Evolutionary conservation across 64 coral and sea anemone genomes (phyloP).

Genomic region (Hydrozoanthus tunicans): DNA sequence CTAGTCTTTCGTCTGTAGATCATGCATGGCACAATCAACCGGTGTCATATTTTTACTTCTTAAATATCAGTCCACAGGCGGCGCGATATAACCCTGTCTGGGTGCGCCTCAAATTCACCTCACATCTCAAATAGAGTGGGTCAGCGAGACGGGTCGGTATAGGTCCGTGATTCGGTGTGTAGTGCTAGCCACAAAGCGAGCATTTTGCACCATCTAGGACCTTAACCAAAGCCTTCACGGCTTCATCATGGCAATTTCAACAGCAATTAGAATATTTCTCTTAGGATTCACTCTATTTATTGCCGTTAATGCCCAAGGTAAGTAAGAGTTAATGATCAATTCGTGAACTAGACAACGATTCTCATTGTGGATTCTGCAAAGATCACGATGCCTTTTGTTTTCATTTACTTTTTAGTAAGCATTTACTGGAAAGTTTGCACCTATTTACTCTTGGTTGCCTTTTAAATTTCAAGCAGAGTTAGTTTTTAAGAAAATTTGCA

Average conservation of each 20-base stretch:
- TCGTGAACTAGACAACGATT: conserved; percentile 2
- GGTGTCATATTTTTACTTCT: conserved; percentile 60
- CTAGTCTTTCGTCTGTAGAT: conserved; percentile 59
- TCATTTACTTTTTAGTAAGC: neutral
- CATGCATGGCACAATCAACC: conserved; percentile 55
- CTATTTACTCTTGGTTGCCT: neutral
- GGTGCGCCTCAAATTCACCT: conserved; percentile 56
- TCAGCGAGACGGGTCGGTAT: conserved; percentile 24
- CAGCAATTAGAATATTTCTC: conserved; percentile 37
- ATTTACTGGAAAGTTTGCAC: neutral
- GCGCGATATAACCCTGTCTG: conserved; percentile 56
- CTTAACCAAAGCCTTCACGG: conserved; percentile 39
- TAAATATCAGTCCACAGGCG: conserved; percentile 64
- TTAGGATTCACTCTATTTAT: conserved; percentile 57
- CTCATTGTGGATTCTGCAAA: neutral
- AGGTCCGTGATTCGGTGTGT: conserved; percentile 64
- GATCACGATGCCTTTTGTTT: neutral
- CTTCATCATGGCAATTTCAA: conserved; percentile 35
- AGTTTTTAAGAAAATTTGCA: neutral
- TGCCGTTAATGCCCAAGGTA: conserved; percentile 38
- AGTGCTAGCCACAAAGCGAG: conserved; percentile 46
- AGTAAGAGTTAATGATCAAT: conserved; percentile 16
- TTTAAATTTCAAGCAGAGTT: neutral
- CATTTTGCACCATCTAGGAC: conserved; percentile 66
- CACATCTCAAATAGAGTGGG: conserved; percentile 60